Percentiles rank a stretch among this genome's conserved stretches.
These are phyloP conservation scores for Dromaius novaehollandiae DNA, from an alignment of 2,113 vertebrate species.

Conservation along the genomic window DNA sequence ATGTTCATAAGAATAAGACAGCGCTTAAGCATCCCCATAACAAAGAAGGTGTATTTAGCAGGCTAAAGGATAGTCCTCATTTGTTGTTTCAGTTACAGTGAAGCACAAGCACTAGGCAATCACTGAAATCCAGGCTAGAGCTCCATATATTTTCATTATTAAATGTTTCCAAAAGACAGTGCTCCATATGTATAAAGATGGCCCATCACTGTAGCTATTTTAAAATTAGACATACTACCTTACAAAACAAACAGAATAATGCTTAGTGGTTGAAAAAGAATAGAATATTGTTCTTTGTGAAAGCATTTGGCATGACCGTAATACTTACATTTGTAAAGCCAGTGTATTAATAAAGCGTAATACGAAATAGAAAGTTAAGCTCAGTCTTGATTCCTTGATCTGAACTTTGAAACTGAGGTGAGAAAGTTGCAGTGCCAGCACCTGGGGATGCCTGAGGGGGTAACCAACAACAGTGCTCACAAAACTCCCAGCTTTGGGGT, in stretches of 20 bases:
- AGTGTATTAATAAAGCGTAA: slow-evolving; percentile 49
- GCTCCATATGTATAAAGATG: not conserved
- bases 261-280: not conserved
- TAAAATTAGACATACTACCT: not conserved
- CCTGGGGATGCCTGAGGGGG: not conserved
- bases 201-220: not conserved
- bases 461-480: not conserved
- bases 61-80: not conserved
- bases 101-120: not conserved
- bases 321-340: slow-evolving; percentile 3
- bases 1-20: not conserved
- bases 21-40: not conserved
- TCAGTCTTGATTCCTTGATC: slow-evolving; percentile 3
- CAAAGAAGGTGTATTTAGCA: not conserved
- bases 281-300: not conserved
- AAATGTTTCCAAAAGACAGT: not conserved
- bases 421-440: slow-evolving; percentile 50
- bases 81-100: not conserved
- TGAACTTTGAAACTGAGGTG: slow-evolving; percentile 38
- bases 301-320: not conserved
- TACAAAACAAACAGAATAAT: not conserved
- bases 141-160: not conserved
- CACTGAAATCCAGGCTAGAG: not conserved
- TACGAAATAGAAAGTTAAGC: slow-evolving; percentile 55
- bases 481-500: not conserved